Conservation (phyloP, 2,113 vertebrate species). For the Holacanthus passer region DNA sequence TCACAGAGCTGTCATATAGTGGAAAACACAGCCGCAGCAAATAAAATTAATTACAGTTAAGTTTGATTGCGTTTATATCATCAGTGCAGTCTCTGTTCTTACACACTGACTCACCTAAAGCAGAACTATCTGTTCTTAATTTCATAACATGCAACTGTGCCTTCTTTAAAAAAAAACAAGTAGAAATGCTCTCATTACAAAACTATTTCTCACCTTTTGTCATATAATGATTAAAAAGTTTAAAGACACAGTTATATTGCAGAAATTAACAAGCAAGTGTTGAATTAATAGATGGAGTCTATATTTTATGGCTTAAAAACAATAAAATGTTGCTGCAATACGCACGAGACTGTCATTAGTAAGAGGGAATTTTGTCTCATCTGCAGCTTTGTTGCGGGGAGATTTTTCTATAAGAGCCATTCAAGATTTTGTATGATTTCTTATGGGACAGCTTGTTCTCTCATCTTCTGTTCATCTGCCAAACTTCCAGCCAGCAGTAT, state of each 20-base stretch:
- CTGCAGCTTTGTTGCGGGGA: constrained; percentile 23
- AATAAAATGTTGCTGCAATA: constrained; percentile 15
- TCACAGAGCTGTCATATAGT: not conserved
- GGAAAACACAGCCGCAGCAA: constrained; percentile 37
- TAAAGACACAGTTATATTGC: not conserved
- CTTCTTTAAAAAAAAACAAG: not conserved
- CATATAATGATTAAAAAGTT: not conserved
- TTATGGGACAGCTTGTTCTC: constrained; percentile 37
- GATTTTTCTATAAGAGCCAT: constrained; percentile 33
- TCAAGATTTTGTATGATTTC: constrained; percentile 34
- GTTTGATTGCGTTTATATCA: constrained; percentile 19
- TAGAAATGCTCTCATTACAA: not conserved
- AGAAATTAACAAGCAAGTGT: not conserved
- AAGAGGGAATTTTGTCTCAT: constrained; percentile 30
- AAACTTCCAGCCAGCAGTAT: constrained; percentile 14
- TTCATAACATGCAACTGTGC: constrained; percentile 10
- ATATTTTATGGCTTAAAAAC: constrained; percentile 19
- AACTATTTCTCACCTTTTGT: constrained; percentile 13
- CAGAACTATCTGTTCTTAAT: constrained; percentile 7
- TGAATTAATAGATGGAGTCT: not conserved
- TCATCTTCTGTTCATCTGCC: constrained; percentile 31
- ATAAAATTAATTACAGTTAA: constrained; percentile 13
- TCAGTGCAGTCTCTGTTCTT: not conserved
- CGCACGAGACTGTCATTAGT: constrained; percentile 18
- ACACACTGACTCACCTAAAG: not conserved